Evolutionary conservation across 2,113 vertebrate species (phyloP), one percentile per base, ranked within the genome.

Genomic region (Oostethus manadensis): DNA sequence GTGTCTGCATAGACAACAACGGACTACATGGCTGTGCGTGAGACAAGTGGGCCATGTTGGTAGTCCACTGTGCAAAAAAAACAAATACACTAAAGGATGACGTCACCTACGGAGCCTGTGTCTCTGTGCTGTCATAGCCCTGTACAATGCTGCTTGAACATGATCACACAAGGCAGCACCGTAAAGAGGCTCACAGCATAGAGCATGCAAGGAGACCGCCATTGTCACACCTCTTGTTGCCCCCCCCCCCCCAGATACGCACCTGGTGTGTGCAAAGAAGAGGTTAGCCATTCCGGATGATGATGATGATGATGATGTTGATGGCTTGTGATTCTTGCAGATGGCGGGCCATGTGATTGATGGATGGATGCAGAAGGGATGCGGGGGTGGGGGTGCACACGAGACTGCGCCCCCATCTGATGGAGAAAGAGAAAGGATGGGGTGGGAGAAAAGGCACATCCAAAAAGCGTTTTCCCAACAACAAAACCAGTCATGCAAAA

Each of bases 131-230:
- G 80, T 90, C 89, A 91, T 91, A 91, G 88, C 89, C 89, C 89
- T 91, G 89, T 90, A 91, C 89, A 91, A 91, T 91, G 89, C 89
- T 91, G 89, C 88, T 91, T 91, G 89, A 91, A 88, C 84, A 70
- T 80, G 74, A 87, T 73, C 76, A 85, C 82, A 91, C 89, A 91
- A 91, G 88, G 88, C 89, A 89, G 89, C 89, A 91, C 85, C 87
- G 88, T 90, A 91, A 90, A 91, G 89, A 91, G 88, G 89, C 89
- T 91, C 84, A 89, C 81, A 86, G 88, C 86, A 50, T 54, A 87
- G 88, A 91, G 87, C 79, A 89, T 44, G 58, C 10, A 51, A 60
- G 22, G 69, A n/a, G 57, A 23, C 77, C 71, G 70, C 74, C 65
- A 71, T 61, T 62, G 35, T 21, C 23, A 29, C 51, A 9, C 10